Base-by-base conservation (phyloP, 2,888 invertebrate genomes). In the Torymus texanus region DNA sequence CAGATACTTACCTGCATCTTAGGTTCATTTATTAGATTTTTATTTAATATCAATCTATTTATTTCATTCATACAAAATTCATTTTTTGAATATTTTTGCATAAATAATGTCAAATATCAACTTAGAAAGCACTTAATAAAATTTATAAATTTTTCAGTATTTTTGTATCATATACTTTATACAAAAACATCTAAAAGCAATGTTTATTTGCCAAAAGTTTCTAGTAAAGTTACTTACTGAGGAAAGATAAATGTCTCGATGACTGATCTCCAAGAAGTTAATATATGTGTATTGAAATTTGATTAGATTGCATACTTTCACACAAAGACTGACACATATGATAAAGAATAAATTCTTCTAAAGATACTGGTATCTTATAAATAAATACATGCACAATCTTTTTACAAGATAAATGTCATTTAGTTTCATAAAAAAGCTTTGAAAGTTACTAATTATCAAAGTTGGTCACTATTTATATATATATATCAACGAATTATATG, bases 11-110 rank as follows among this genome's bases (percentile, higher is more conserved):
- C 8, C 21, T 53, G 51, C 10, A 62, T 65, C 16, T 56, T 74
- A 73, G 67, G 24, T 24, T 74, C 51, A 74, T 74, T 29, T 55
- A 56, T 78, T 41, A 11, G 58, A 68, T 24, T 68, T 58, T 62
- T 74, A 74, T 73, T 73, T 68, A 73, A 68, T 56, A 62, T 66
- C 66, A 67, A 78, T 29, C 55, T 68, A 78, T 78, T 73, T 70
- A 76, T 76, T 76, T 76, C 68, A 76, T 63, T 5, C 16, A 53
- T 14, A 24, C 67, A 68, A 21, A 74, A 56, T 61, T 73, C 73
- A 65, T 73, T 65, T 18, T 11, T 41, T 16, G 56, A 14, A 71
- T 51, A 21, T 14, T 65, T 58, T 53, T 58, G 21, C 63, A 70
- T 4, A 41, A 29, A 71, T 53, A 53, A 14, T 65, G n/a, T 21